phyloP scores from a whole-genome alignment of 1,140 invertebrate species.

The Antheraea mylitta region DNA sequence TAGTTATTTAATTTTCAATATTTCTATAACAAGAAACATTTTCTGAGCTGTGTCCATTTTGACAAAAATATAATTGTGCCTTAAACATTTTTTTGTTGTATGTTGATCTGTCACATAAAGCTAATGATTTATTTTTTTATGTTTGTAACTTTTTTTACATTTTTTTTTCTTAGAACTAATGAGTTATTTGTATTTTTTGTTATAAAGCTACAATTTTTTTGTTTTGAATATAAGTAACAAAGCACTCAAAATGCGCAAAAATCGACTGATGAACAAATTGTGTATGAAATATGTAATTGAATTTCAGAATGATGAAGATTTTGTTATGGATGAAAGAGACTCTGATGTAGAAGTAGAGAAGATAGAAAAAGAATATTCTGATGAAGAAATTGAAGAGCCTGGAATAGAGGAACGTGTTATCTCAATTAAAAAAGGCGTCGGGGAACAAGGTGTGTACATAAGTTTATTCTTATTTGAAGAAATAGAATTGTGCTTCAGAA shows the following conservation, averaged over 20 bases:
- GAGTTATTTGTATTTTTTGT: too few relatives aligned
- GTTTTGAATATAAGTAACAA: not conserved
- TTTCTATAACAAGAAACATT: not conserved
- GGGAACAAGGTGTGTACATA: not conserved
- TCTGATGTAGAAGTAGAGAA: conserved; percentile 47
- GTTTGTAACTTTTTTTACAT: too few relatives aligned
- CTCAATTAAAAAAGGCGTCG: not conserved
- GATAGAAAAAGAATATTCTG: conserved; percentile 40
- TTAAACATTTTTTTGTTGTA: not conserved
- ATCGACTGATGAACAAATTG: not conserved
- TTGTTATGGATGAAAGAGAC: conserved; percentile 33
- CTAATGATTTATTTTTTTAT: too few relatives aligned
- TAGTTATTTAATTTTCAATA: too few relatives aligned
- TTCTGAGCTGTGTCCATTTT: not conserved
- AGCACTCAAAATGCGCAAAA: conserved; percentile 6
- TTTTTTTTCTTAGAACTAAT: too few relatives aligned
- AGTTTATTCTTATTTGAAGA: not conserved
- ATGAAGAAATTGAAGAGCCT: conserved; percentile 31
- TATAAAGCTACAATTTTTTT: not conserved
- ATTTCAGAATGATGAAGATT: conserved; percentile 44
- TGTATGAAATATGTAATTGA: conserved; percentile 9
- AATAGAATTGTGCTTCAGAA: too few relatives aligned
- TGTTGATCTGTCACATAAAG: not conserved
- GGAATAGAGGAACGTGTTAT: not conserved
- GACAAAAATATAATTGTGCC: too few relatives aligned